These are phyloP conservation scores for Alaudala cheleensis DNA, from an alignment of 2,113 vertebrate genomes.

Conservation along the genomic window DNA sequence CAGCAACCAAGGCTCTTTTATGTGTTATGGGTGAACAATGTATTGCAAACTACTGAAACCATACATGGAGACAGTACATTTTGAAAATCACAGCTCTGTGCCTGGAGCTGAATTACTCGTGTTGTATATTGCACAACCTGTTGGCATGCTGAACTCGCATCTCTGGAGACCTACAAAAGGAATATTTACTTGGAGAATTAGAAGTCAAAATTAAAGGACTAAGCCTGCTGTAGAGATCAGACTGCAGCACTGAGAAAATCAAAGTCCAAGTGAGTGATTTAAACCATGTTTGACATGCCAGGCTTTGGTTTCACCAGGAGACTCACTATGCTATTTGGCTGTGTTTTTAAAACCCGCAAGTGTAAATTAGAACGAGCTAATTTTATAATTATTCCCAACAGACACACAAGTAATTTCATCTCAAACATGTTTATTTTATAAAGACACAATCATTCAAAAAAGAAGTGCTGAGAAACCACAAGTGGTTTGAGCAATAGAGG, in stretches of 20 bases:
- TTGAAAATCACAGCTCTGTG: neutral
- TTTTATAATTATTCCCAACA: constrained; percentile 64
- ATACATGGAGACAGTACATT: accelerated
- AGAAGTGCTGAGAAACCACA: constrained; percentile 63
- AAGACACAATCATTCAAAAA: constrained; percentile 61
- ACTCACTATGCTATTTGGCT: constrained; percentile 19
- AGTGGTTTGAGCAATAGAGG: constrained; percentile 43
- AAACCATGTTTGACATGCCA: constrained; percentile 56
- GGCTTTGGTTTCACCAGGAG: constrained; percentile 52
- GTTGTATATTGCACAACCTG: neutral
- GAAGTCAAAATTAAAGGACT: neutral
- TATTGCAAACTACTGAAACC: neutral
- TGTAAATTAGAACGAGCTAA: constrained; percentile 54
- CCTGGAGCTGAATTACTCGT: neutral
- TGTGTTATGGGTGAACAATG: neutral
- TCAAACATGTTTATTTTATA: constrained; percentile 63
- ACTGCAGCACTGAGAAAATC: neutral
- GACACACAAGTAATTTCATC: constrained; percentile 34
- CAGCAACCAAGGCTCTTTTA: neutral
- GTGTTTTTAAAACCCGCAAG: constrained; percentile 43
- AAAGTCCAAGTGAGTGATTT: constrained; percentile 6
- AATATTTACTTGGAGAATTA: constrained; percentile 1
- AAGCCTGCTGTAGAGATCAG: neutral
- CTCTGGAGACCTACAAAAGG: neutral
- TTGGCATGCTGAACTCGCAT: neutral